Percentiles rank a stretch among this genome's conserved stretches.
Evolutionary conservation across 2,888 invertebrate species (phyloP).

Genomic region (Drosophila mimetica): DNA sequence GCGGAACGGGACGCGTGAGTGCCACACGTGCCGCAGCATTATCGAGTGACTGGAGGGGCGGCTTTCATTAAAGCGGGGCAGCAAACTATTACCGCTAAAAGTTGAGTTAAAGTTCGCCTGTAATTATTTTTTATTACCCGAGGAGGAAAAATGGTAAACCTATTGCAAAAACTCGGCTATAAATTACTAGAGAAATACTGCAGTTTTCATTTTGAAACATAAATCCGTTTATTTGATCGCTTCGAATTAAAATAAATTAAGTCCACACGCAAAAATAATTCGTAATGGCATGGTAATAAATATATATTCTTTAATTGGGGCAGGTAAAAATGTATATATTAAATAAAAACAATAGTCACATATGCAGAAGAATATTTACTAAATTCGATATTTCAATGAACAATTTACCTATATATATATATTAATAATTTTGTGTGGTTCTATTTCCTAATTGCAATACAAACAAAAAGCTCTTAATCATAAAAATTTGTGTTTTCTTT

Average conservation of each 20-base stretch:
- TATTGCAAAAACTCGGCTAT: background rate
- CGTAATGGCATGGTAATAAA: background rate
- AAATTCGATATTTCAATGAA: too few species aligned
- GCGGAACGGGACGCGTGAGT: slow-evolving; percentile 47
- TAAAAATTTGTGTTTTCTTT: background rate
- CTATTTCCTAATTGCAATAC: background rate
- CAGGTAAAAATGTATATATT: background rate
- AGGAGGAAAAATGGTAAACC: slow-evolving; percentile 5
- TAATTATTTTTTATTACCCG: slow-evolving; percentile 31
- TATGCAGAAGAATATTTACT: too few species aligned
- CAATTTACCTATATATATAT: background rate
- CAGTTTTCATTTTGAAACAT: background rate
- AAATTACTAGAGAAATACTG: background rate
- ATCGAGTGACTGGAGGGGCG: slow-evolving; percentile 8
- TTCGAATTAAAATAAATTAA: background rate
- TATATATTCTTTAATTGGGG: background rate
- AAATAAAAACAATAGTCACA: too few species aligned
- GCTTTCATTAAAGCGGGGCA: slow-evolving; percentile 10
- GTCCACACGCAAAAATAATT: background rate
- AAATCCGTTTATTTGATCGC: background rate
- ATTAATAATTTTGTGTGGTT: too few species aligned
- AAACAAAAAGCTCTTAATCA: background rate
- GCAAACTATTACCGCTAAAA: slow-evolving; percentile 22
- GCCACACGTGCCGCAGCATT: slow-evolving; percentile 61
- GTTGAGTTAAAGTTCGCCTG: slow-evolving; percentile 27